Evolutionary conservation across 2,888 invertebrate genomes (phyloP), one percentile per base, ranked within the genome.

Genomic region (Leuctra nigra): DNA sequence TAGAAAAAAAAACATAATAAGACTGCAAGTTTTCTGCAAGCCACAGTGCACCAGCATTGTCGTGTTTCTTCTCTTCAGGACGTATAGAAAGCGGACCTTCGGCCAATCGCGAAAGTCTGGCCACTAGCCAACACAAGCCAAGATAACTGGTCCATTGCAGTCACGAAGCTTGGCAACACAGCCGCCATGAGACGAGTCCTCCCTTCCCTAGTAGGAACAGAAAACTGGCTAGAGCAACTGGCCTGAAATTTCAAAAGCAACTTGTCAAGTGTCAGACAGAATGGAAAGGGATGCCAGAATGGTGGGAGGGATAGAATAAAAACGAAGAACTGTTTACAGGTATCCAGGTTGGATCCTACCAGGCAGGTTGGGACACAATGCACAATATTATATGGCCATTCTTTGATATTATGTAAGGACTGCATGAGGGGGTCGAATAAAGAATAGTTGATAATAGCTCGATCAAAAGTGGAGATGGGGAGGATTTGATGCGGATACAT

Each of bases 241-340:
- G 68, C 68, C 68, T 68, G 69, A 70, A 70, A 70, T 70, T 70
- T 70, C 69, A 69, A 71, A 71, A 70, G 70, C 71, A 70, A 71
- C 72, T 71, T 73, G 71, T 72, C 72, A 72, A 72, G 70, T 71
- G 71, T 70, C 71, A 69, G 65, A 66, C 65, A 53, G 63, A 59
- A 65, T 65, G 69, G 63, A 54, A 39, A 36, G 39, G 52, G 54
- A 44, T 54, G 44, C 54, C 39, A 24, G 46, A 24, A 35, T 29
- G 25, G 38, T 18, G 67, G 67, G 68, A 68, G 61, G 61, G 62
- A 36, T 41, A 53, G 61, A 56, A n/a, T n/a, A 57, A 59, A 52
- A 56, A 35, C 54, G 55, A 59, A 59, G 59, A 62, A 63, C 63
- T 66, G 65, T 64, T 63, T 60, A 61, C 57, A 54, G 52, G 35